Percentiles rank a stretch among this genome's conserved stretches.
phyloP scores from a whole-genome alignment of 2,888 invertebrate species.

The Leptopilina syphax region DNA sequence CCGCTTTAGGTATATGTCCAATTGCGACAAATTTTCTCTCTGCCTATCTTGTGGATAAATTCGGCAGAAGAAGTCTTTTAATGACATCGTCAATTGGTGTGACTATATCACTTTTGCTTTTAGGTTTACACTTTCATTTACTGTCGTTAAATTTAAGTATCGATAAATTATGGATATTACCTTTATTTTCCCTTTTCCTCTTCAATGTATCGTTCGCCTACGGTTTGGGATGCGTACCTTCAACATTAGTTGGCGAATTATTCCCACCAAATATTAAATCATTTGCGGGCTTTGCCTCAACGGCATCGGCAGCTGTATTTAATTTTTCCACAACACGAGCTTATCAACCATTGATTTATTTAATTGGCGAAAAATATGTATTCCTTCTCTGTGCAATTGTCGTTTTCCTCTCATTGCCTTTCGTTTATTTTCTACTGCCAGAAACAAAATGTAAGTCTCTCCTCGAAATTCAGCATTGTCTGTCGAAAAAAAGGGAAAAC shows the following conservation, averaged over 20 bases:
- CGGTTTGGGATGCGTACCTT: slow-evolving; percentile 68
- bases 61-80: slow-evolving; percentile 77
- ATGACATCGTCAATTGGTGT: slow-evolving; percentile 75
- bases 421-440: slow-evolving; percentile 64
- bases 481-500: slow-evolving; percentile 41
- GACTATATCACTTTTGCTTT: slow-evolving; percentile 63
- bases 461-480: slow-evolving; percentile 65
- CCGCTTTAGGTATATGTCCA: slow-evolving; percentile 78
- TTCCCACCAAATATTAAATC: slow-evolving; percentile 71
- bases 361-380: slow-evolving; percentile 67
- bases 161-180: slow-evolving; percentile 63
- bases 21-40: slow-evolving; percentile 76
- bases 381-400: slow-evolving; percentile 68
- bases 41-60: slow-evolving; percentile 77
- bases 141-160: slow-evolving; percentile 56
- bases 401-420: slow-evolving; percentile 61
- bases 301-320: slow-evolving; percentile 61
- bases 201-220: slow-evolving; percentile 63
- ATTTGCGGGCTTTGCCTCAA: slow-evolving; percentile 64
- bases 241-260: slow-evolving; percentile 68
- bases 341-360: slow-evolving; percentile 67
- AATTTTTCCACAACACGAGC: slow-evolving; percentile 64
- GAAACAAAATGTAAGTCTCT: slow-evolving; percentile 71
- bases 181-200: slow-evolving; percentile 62
- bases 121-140: slow-evolving; percentile 69